These are phyloP conservation scores for Drosophila meridionalis DNA, from an alignment of 2,888 invertebrate genomes.

Conservation along the genomic window DNA sequence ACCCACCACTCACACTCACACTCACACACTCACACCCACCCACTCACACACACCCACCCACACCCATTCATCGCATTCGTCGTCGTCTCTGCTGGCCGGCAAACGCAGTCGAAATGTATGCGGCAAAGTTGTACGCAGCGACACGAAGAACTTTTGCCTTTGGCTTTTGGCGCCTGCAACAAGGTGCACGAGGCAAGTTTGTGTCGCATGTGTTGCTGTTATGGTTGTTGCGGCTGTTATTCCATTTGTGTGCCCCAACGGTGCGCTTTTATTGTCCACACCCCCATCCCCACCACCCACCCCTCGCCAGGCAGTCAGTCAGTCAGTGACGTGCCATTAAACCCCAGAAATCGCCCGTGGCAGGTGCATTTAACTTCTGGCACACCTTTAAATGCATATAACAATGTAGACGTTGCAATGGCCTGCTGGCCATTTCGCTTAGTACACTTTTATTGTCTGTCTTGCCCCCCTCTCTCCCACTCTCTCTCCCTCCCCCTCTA, in stretches of 20 bases:
- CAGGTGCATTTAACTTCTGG: conserved; percentile 80
- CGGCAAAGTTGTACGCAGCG: conserved; percentile 62
- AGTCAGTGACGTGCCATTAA: conserved; percentile 48
- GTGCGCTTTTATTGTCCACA: conserved; percentile 53
- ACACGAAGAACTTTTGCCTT: conserved; percentile 46
- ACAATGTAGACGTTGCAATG: conserved; percentile 56
- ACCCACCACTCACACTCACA: not conserved
- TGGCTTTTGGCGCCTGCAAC: conserved; percentile 61
- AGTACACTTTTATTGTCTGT: conserved; percentile 62
- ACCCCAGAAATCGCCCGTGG: conserved; percentile 50
- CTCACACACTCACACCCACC: not conserved
- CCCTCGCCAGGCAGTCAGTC: conserved; percentile 11
- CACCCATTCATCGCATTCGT: not conserved
- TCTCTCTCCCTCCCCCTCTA: not conserved
- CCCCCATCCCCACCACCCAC: not conserved
- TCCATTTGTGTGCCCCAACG: conserved; percentile 35
- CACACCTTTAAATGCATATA: conserved; percentile 65
- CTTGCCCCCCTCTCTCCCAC: conserved; percentile 4
- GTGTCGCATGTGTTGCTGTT: conserved; percentile 9
- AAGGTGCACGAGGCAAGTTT: conserved; percentile 54
- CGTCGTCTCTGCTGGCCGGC: conserved; percentile 5
- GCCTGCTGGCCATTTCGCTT: conserved; percentile 60
- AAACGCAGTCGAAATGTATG: conserved; percentile 40
- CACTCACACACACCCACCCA: not conserved
- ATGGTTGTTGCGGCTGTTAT: conserved; percentile 29